A percentile compares a stretch with the other conserved stretches of the same genome.
These are phyloP conservation scores for Lithodes maja DNA, from an alignment of 2,888 invertebrate genomes.

Conservation along the genomic window DNA sequence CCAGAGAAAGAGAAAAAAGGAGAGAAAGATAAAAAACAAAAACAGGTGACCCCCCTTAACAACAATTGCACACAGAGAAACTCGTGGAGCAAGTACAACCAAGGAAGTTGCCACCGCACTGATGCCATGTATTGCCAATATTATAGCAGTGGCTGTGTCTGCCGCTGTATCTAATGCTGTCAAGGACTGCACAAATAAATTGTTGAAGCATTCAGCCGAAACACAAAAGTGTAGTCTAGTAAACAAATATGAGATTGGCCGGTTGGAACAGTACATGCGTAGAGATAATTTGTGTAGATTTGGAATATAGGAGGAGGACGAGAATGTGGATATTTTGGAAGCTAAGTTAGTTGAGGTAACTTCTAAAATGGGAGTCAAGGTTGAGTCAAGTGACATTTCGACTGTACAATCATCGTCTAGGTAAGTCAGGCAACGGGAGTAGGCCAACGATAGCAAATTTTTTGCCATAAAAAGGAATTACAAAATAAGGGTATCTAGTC, in stretches of 20 bases:
- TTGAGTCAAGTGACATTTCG: neutral
- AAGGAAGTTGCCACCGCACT: neutral
- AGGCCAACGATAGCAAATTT: conserved; percentile 6
- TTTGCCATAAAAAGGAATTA: neutral
- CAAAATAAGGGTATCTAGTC: neutral
- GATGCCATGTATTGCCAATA: neutral
- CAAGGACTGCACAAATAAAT: neutral
- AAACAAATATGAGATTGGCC: neutral
- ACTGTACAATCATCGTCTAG: neutral
- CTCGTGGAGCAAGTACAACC: neutral
- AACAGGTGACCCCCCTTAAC: too few species aligned
- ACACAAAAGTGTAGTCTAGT: neutral
- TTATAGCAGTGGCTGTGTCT: neutral
- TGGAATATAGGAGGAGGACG: neutral
- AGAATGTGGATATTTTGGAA: neutral
- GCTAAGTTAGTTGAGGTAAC: neutral
- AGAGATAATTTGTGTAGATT: conserved; percentile 4
- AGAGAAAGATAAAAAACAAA: too few species aligned
- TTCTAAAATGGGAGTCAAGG: neutral
- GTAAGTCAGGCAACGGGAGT: neutral
- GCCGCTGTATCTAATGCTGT: neutral
- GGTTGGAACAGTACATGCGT: neutral
- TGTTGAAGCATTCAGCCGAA: neutral
- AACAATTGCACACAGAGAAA: neutral
- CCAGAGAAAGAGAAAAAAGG: too few species aligned